These are phyloP conservation scores for Heteromyza rotundicornis DNA, from an alignment of 2,888 invertebrate genomes.

Conservation along the genomic window DNA sequence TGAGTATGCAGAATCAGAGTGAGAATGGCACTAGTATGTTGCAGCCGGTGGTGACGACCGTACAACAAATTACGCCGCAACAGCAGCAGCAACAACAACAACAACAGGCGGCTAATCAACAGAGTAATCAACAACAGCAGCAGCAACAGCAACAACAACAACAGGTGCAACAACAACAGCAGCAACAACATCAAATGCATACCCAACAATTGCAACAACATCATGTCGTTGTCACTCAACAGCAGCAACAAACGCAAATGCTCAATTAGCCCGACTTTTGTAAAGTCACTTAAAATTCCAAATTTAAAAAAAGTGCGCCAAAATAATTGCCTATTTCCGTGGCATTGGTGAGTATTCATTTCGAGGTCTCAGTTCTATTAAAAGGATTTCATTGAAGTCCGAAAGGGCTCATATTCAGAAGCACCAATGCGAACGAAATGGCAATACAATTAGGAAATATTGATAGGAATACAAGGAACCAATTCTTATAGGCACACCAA, in stretches of 20 bases:
- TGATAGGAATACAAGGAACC: too few relatives aligned
- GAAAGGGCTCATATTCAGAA: too few relatives aligned
- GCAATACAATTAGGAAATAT: too few relatives aligned
- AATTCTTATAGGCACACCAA: too few relatives aligned
- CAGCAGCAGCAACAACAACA: constrained; percentile 65
- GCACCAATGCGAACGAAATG: too few relatives aligned
- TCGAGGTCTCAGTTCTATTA: too few relatives aligned
- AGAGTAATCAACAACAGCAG: constrained; percentile 40
- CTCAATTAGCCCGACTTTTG: constrained; percentile 61
- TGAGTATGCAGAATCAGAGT: constrained; percentile 60
- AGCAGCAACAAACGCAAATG: constrained; percentile 55
- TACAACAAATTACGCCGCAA: constrained; percentile 62
- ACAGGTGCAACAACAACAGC: constrained; percentile 44
- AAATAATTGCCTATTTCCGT: not conserved
- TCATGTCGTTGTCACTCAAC: constrained; percentile 51
- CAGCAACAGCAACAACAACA: constrained; percentile 47
- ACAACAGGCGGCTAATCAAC: constrained; percentile 37
- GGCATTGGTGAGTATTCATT: too few relatives aligned
- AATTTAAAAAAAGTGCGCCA: constrained; percentile 17
- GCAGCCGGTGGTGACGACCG: constrained; percentile 55
- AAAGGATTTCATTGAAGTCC: too few relatives aligned
- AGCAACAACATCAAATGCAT: constrained; percentile 36
- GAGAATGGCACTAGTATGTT: constrained; percentile 60
- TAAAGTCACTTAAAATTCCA: constrained; percentile 57
- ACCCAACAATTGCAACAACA: constrained; percentile 39